Conservation (phyloP, 2,888 invertebrate species). For the Brenthis ino region DNA sequence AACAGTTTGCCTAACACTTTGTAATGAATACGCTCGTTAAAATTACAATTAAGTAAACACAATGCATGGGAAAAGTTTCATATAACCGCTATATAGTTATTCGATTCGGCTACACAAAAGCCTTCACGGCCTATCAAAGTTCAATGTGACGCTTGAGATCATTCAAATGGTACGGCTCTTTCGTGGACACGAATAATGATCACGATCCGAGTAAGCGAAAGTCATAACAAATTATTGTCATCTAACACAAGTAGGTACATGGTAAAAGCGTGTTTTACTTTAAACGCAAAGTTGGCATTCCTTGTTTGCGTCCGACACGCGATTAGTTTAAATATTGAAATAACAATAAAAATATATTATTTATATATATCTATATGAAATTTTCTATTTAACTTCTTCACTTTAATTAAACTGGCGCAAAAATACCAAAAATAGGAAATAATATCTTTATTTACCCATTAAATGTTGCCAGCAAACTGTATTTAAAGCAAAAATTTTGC, state of each 20-base stretch:
- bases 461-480: too few relatives aligned
- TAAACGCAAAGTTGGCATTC: neutral
- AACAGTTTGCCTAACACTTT: constrained; percentile 1
- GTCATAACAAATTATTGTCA: constrained; percentile 39
- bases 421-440: too few relatives aligned
- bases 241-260: constrained; percentile 16
- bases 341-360: too few relatives aligned
- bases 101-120: constrained; percentile 29
- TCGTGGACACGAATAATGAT: constrained; percentile 42
- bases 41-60: constrained; percentile 25
- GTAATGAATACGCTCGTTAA: constrained; percentile 19
- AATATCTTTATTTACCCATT: too few relatives aligned
- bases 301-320: neutral
- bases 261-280: neutral
- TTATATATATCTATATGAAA: too few relatives aligned
- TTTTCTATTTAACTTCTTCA: too few relatives aligned
- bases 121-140: constrained; percentile 34
- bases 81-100: constrained; percentile 17
- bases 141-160: constrained; percentile 43
- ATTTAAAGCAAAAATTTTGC: neutral
- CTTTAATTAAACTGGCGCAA: too few relatives aligned
- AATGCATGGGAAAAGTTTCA: constrained; percentile 26
- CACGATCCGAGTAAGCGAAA: constrained; percentile 48
- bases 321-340: too few relatives aligned
- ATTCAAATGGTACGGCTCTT: constrained; percentile 54